Percentiles rank a stretch among this genome's conserved stretches.
Conservation (phyloP, 2,113 vertebrate species). For the Siniperca knerii region DNA sequence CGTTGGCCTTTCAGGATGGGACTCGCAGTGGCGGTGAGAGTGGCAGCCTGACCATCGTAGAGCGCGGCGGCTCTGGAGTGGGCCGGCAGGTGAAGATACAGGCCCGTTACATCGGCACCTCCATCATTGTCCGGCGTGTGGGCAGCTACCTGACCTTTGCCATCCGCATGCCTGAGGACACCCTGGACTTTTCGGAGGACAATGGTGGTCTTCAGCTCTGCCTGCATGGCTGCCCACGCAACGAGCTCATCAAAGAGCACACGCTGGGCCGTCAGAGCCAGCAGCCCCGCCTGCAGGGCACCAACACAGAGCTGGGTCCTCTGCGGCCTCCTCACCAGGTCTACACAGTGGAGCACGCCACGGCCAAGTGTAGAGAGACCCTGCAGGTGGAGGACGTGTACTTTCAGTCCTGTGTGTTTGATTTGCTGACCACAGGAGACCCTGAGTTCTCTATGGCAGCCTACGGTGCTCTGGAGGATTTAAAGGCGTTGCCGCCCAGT, state of each 20-base stretch:
- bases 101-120: conserved; percentile 86
- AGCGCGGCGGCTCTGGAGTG: conserved; percentile 75
- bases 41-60: conserved; percentile 82
- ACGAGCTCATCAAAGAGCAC: conserved; percentile 89
- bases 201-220: conserved; percentile 86
- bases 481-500: conserved; percentile 87
- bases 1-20: conserved; percentile 87
- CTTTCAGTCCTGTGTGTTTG: conserved; percentile 91
- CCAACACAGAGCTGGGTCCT: conserved; percentile 68
- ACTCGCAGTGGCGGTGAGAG: conserved; percentile 82
- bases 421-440: conserved; percentile 88
- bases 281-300: conserved; percentile 70
- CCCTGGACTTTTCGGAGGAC: conserved; percentile 81
- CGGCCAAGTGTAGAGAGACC: conserved; percentile 85
- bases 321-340: conserved; percentile 73
- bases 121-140: conserved; percentile 86
- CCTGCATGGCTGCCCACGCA: conserved; percentile 87
- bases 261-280: conserved; percentile 77
- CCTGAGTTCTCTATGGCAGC: conserved; percentile 88
- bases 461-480: conserved; percentile 86
- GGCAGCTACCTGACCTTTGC: conserved; percentile 89
- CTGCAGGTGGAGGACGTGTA: conserved; percentile 89
- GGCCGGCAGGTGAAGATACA: conserved; percentile 86
- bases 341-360: conserved; percentile 86
- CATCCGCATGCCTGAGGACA: conserved; percentile 87